Evolutionary conservation across 2,888 invertebrate species (phyloP), one percentile per base, ranked within the genome.

Genomic region (Lasioglossum villosulum): DNA sequence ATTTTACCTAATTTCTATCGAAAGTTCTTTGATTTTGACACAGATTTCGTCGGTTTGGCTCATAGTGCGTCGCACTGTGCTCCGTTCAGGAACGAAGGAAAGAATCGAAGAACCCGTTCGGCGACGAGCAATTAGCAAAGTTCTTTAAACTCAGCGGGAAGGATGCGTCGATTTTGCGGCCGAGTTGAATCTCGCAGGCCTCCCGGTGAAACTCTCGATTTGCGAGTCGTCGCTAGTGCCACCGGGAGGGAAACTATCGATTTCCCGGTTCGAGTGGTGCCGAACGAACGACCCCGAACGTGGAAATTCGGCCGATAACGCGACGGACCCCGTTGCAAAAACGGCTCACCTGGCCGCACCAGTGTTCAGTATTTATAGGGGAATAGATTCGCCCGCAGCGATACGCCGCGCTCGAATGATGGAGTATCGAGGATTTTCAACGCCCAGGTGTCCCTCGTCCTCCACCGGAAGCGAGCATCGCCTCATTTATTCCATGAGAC

Each of bases 71-170:
- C n/a, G n/a, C n/a, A n/a, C n/a, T n/a, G n/a, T n/a, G n/a, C n/a
- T n/a, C n/a, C n/a, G n/a, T n/a, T n/a, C n/a, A n/a, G n/a, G n/a
- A n/a, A n/a, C n/a, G n/a, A n/a, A n/a, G n/a, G n/a, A n/a, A n/a
- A n/a, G n/a, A n/a, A n/a, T n/a, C n/a, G n/a, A n/a, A n/a, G n/a
- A n/a, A n/a, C n/a, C n/a, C n/a, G n/a, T n/a, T n/a, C n/a, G n/a
- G n/a, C n/a, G n/a, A n/a, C n/a, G 71, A 78, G 82, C 84, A 83
- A 83, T 88, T 78, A 86, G 72, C 71, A 42, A 86, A 84, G 77
- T 88, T 80, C 78, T 66, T 88, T 83, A 86, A 84, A 88, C 76
- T 73, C 56, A 37, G 12, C 45, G 12, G 42, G 42, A 14, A 56
- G 39, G 30, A 63, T 30, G 63, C 63, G 63, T 30, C 63, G 63